Base-by-base conservation (phyloP, 2,888 invertebrate genomes). In the Periphyllus acericola region DNA sequence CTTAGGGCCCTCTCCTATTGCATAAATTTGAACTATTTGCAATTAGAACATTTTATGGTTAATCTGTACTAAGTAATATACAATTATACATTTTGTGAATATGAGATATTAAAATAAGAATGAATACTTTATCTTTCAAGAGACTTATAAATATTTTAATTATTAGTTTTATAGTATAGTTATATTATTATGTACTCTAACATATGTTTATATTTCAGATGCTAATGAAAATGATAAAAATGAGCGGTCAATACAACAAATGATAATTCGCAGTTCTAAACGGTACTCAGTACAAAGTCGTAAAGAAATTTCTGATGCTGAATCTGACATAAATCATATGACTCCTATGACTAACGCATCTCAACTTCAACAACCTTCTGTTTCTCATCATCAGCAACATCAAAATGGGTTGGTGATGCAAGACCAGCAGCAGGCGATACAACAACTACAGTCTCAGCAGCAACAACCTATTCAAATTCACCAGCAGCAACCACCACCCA, bases 211-310 rank as follows among this genome's bases (percentile, higher is more conserved):
- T 71, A 29, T 32, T 78, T 32, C n/a, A 85, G 84, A 85, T 78
- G 84, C 78, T 25, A 66, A 66, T 19, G 83, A 76, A 40, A 66
- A 68, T 85, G 32, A 78, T 68, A 46, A 40, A 29, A 29, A 60
- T 74, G 71, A 72, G 8, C 11, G 8, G 0, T 25, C 72, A 5
- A 17, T 40, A 71, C 36, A 79, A n/a, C 11, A 36, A 9, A 60
- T 80, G 52, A 76, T 89, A 89, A 89, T 92, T 92, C 75, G 91
- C 92, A 87, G 92, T 91, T 55, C 94, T 9, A 95, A 95, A 90
- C 92, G 95, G 32, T 95, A 95, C 91, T 95, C 95, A 4, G 94
- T 94, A 89, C 93, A 95, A 90, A 92, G 95, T 83, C 94, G 94
- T 90, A 91, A 94, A 83, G 92, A 93, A n/a, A 76, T 90, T 17